Evolutionary conservation across 1,140 invertebrate species (phyloP).

Genomic region (Hyphantria cunea): DNA sequence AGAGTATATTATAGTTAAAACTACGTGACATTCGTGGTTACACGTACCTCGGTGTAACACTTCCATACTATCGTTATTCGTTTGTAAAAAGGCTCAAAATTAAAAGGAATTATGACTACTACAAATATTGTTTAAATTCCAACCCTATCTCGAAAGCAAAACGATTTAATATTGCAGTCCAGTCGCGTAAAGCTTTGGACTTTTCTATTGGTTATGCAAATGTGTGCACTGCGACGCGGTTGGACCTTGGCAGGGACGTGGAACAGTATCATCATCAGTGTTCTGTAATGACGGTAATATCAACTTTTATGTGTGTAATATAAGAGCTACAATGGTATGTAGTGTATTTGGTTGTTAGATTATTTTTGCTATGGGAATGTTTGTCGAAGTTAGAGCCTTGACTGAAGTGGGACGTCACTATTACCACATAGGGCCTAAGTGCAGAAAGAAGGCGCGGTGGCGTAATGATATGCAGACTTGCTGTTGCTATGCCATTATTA

Average conservation of each 20-base stretch:
- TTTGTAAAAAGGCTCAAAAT: constrained; percentile 37
- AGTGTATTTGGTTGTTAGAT: background rate
- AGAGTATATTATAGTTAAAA: constrained; percentile 50
- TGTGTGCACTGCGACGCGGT: constrained; percentile 54
- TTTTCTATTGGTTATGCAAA: constrained; percentile 37
- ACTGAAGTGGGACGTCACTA: constrained; percentile 64
- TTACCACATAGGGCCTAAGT: constrained; percentile 68
- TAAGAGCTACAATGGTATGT: constrained; percentile 20
- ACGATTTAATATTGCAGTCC: constrained; percentile 2
- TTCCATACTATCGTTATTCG: constrained; percentile 52
- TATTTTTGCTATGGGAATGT: constrained; percentile 20
- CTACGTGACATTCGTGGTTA: constrained; percentile 58
- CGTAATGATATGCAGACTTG: constrained; percentile 42
- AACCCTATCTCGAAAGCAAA: constrained; percentile 8
- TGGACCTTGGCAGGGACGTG: constrained; percentile 55
- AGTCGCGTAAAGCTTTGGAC: constrained; percentile 28
- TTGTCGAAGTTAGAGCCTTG: constrained; percentile 62
- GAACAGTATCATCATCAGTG: constrained; percentile 47
- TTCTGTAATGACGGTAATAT: constrained; percentile 8
- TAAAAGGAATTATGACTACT: constrained; percentile 15
- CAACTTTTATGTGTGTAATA: background rate
- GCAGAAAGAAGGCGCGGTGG: constrained; percentile 60
- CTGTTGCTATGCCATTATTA: constrained; percentile 40
- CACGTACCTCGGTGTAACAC: constrained; percentile 57
- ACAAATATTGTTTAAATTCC: constrained; percentile 4